A percentile compares a stretch with the other conserved stretches of the same genome.
phyloP scores from a whole-genome alignment of 2,113 vertebrate genomes.

The Saimiri boliviensis region DNA sequence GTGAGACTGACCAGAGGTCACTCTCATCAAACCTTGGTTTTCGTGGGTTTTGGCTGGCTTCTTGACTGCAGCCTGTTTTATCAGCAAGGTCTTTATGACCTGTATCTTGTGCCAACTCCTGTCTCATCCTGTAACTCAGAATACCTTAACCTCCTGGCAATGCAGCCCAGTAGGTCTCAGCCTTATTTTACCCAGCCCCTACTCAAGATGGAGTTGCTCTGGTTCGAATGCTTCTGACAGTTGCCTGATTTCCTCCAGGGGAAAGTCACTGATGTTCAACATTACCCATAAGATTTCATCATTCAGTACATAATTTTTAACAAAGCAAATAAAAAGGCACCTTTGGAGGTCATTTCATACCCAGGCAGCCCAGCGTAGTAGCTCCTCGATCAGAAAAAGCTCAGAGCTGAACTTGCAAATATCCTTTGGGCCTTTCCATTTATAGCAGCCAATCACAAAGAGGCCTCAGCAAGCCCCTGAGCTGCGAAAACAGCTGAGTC shows the following conservation, averaged over 20 bases:
- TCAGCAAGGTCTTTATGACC: too few species aligned
- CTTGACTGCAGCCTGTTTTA: too few species aligned
- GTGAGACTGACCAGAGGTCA: too few species aligned
- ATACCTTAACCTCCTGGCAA: too few species aligned
- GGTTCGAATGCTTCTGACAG: too few species aligned
- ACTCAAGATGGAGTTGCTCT: too few species aligned
- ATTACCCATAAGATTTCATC: neutral
- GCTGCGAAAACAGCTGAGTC: neutral
- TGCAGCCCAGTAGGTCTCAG: too few species aligned
- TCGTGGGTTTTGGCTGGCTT: too few species aligned
- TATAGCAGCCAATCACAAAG: neutral
- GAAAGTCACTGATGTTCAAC: neutral
- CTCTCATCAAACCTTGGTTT: too few species aligned
- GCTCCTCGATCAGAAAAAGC: neutral
- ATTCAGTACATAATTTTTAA: neutral
- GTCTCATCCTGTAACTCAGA: too few species aligned
- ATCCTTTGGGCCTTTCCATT: neutral
- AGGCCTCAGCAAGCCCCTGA: neutral
- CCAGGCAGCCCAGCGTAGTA: neutral
- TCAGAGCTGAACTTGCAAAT: neutral
- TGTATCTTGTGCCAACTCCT: neutral
- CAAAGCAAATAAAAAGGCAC: constrained; percentile 23
- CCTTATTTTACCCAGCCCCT: too few species aligned
- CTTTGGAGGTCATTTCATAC: neutral
- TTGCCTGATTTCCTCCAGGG: neutral